A percentile compares a stretch with the other conserved stretches of the same genome.
Evolutionary conservation across 2,113 vertebrate genomes (phyloP).

Genomic region (Indicator indicator): DNA sequence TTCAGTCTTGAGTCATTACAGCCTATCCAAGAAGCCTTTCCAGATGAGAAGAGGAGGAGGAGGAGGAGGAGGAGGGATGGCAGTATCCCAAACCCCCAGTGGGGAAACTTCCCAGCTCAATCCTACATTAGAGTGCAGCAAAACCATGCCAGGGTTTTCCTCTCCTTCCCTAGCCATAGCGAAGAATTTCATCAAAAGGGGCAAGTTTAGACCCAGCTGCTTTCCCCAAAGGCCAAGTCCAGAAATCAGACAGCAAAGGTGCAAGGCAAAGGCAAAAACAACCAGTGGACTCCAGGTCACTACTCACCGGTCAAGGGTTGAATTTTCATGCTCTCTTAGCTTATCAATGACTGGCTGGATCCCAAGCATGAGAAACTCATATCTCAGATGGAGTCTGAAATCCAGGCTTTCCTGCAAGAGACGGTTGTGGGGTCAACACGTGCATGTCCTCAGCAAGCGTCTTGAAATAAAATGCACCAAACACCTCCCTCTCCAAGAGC

Average conservation of each 20-base stretch:
- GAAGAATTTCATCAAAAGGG: neutral
- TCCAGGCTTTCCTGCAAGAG: conserved; percentile 90
- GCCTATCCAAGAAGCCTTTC: neutral
- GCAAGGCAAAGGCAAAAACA: neutral
- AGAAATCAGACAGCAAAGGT: neutral
- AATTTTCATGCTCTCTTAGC: conserved; percentile 94
- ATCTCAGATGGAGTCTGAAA: conserved; percentile 97
- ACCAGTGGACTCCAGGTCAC: rapidly evolving
- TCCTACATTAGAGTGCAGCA: rapidly evolving
- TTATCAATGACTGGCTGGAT: conserved; percentile 99
- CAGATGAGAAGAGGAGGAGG: neutral
- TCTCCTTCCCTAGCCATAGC: neutral
- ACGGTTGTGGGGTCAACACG: neutral
- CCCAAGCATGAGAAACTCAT: conserved; percentile 98
- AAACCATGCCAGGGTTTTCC: neutral
- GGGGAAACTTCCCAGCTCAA: neutral
- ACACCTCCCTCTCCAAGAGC: neutral
- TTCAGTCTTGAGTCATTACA: neutral
- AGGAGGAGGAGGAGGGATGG: neutral
- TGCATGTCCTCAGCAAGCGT: neutral
- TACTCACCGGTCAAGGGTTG: conserved; percentile 93
- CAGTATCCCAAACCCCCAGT: neutral
- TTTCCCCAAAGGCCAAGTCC: neutral
- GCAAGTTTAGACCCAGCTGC: neutral
- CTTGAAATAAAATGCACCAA: neutral